Conservation (phyloP, 2,113 vertebrate genomes). For the Acanthochromis polyacanthus region DNA sequence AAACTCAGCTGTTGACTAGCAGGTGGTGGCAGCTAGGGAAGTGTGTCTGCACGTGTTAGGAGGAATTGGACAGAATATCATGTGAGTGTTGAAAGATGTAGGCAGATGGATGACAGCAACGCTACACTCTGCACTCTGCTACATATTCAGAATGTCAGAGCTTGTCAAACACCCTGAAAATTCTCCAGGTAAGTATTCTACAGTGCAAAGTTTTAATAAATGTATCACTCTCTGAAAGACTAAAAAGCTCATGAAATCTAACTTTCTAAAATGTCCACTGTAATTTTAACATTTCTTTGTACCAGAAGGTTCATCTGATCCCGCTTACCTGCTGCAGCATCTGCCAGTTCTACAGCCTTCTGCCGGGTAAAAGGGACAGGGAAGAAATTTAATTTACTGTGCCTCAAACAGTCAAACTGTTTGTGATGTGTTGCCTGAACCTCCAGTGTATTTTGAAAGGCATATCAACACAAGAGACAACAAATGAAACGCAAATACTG, state of each 20-base stretch:
- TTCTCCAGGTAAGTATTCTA: background rate
- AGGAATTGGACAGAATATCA: conserved; percentile 12
- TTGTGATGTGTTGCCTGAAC: conserved; percentile 7
- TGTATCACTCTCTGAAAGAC: background rate
- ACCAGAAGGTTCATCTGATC: conserved; percentile 10
- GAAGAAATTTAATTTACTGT: conserved; percentile 11
- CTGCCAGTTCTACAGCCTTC: conserved; percentile 40
- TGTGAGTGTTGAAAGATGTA: background rate
- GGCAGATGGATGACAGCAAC: conserved; percentile 21
- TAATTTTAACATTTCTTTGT: background rate
- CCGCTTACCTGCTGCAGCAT: conserved; percentile 63
- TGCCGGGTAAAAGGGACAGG: conserved; percentile 57
- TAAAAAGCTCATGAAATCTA: background rate
- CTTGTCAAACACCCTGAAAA: background rate
- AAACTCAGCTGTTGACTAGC: conserved; percentile 15
- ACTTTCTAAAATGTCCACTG: background rate
- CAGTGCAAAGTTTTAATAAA: background rate
- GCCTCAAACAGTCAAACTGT: conserved; percentile 10
- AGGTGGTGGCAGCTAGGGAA: conserved; percentile 18
- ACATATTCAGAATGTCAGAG: background rate
- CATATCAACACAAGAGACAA: background rate
- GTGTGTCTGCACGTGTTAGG: background rate
- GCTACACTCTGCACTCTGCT: background rate
- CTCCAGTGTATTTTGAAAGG: background rate
- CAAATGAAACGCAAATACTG: conserved; percentile 20